Percentiles rank a stretch among this genome's conserved stretches.
phyloP scores from a whole-genome alignment of 2,888 invertebrate species.

The Drosophila setosimentum region DNA sequence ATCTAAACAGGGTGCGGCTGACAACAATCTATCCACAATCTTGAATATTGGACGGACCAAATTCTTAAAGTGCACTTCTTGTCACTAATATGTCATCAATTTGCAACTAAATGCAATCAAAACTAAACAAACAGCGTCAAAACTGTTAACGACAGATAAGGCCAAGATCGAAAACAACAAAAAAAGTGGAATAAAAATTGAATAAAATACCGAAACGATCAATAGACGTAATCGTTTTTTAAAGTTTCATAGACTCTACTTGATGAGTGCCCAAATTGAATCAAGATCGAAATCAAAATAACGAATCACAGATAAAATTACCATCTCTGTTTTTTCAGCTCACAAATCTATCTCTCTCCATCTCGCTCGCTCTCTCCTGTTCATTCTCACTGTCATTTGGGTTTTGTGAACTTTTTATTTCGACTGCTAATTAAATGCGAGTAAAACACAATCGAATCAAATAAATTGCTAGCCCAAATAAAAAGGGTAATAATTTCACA shows the following conservation, averaged over 20 bases:
- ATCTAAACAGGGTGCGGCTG: constrained; percentile 26
- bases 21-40: constrained; percentile 38
- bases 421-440: constrained; percentile 78
- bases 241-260: constrained; percentile 70
- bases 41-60: constrained; percentile 49
- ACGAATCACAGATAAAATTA: constrained; percentile 75
- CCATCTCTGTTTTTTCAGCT: constrained; percentile 60
- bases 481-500: constrained; percentile 78
- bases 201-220: constrained; percentile 55
- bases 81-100: constrained; percentile 79
- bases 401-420: constrained; percentile 44
- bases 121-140: constrained; percentile 75
- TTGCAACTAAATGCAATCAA: constrained; percentile 80
- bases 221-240: constrained; percentile 66
- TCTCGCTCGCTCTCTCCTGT: not conserved
- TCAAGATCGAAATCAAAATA: constrained; percentile 69
- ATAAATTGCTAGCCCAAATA: constrained; percentile 68
- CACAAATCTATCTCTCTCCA: constrained; percentile 20
- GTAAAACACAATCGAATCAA: constrained; percentile 77
- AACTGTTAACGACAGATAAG: constrained; percentile 62
- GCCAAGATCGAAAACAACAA: not conserved
- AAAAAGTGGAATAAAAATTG: not conserved
- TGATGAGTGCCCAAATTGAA: constrained; percentile 79
- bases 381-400: constrained; percentile 4
- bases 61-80: constrained; percentile 48